Percentiles rank a stretch among this genome's conserved stretches.
Evolutionary conservation across 2,113 vertebrate species (phyloP).

Genomic region (Clupea harengus): DNA sequence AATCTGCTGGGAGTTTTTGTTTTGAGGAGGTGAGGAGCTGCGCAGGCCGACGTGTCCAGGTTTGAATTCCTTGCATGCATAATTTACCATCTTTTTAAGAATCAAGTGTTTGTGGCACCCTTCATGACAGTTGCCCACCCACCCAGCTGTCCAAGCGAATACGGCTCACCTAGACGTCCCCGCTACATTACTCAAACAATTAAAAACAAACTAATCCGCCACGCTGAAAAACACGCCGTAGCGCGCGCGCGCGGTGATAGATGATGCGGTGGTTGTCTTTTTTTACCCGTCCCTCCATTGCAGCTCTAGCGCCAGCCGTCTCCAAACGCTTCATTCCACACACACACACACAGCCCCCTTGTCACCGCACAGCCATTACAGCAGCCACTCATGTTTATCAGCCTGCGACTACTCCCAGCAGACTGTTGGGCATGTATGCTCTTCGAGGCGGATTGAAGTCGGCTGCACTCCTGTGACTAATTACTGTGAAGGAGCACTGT

Average conservation of each 20-base stretch:
- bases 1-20: conserved; percentile 8
- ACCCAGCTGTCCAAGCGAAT: not conserved
- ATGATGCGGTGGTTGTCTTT: not conserved
- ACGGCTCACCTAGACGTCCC: not conserved
- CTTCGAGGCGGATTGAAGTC: conserved; percentile 43
- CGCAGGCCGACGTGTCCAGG: not conserved
- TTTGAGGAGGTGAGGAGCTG: not conserved
- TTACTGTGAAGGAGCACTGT: conserved; percentile 41
- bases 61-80: not conserved
- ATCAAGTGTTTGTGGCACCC: conserved; percentile 19
- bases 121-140: conserved; percentile 12
- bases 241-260: not conserved
- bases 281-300: not conserved
- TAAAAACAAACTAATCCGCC: not conserved
- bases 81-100: conserved; percentile 6
- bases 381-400: conserved; percentile 45
- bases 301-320: not conserved
- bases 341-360: not conserved
- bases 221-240: not conserved
- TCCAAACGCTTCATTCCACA: not conserved
- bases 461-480: conserved; percentile 44
- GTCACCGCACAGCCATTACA: conserved; percentile 11
- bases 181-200: conserved; percentile 6
- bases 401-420: conserved; percentile 36
- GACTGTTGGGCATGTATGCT: conserved; percentile 37